Conservation (phyloP, 2,888 invertebrate species). For the Apamea anceps region DNA sequence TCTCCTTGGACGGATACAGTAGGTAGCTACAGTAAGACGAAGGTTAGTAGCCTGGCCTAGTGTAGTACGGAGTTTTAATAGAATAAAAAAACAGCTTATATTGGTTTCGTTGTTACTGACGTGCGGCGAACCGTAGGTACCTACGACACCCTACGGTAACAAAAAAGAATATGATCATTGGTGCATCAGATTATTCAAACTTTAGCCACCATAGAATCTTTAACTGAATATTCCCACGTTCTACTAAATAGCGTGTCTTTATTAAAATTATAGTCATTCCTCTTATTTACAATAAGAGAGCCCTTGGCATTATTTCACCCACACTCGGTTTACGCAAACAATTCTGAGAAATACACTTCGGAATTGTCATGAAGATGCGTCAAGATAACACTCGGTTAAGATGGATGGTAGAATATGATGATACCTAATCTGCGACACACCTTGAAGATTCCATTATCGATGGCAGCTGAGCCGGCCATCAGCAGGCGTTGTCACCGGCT, state of each 20-base stretch:
- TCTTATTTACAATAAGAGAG: constrained; percentile 42
- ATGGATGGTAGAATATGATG: constrained; percentile 69
- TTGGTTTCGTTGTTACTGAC: background rate
- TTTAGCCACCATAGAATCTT: background rate
- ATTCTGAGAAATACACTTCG: constrained; percentile 67
- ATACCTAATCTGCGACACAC: constrained; percentile 68
- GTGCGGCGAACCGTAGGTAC: too few relatives aligned
- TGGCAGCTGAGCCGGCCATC: constrained; percentile 66
- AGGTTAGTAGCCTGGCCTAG: background rate
- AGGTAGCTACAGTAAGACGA: too few relatives aligned
- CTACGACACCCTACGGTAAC: background rate
- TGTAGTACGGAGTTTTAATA: background rate
- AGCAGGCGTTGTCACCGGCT: constrained; percentile 67
- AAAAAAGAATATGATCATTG: background rate
- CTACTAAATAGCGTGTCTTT: constrained; percentile 26
- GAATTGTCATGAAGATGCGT: constrained; percentile 69
- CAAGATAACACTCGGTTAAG: constrained; percentile 66
- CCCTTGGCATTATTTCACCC: constrained; percentile 59
- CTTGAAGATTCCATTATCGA: constrained; percentile 74
- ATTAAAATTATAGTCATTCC: constrained; percentile 33
- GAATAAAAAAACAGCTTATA: background rate
- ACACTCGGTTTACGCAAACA: constrained; percentile 56
- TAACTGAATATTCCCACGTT: constrained; percentile 33
- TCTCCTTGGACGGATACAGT: background rate
- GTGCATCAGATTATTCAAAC: constrained; percentile 3